A percentile compares a stretch with the other conserved stretches of the same genome.
Conservation (phyloP, 2,888 invertebrate species). For the Zaprionus bogoriensis region DNA sequence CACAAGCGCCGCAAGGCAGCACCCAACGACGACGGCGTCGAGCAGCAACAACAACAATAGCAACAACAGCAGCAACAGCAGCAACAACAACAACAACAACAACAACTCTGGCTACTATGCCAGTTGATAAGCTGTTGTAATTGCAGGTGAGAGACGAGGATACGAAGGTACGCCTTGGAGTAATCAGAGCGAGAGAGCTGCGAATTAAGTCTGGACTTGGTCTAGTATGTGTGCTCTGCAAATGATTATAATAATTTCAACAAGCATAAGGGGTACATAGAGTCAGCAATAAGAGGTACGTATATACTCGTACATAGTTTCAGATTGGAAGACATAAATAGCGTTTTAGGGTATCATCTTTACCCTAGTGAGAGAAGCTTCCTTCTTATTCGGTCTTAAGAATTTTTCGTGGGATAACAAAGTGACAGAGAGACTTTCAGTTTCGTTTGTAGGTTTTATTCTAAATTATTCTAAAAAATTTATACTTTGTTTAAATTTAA, state of each 20-base stretch:
- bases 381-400: too few species aligned
- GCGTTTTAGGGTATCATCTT: too few species aligned
- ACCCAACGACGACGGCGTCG: too few species aligned
- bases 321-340: too few species aligned
- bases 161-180: background rate
- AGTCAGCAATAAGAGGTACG: background rate
- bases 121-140: slow-evolving; percentile 3
- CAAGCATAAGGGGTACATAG: background rate
- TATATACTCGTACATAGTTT: too few species aligned
- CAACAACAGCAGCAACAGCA: slow-evolving; percentile 2
- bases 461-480: too few species aligned
- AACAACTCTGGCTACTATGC: background rate
- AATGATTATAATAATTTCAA: background rate
- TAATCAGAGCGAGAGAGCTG: background rate
- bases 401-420: too few species aligned
- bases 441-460: too few species aligned
- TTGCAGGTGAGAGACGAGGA: background rate
- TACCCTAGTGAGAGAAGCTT: too few species aligned
- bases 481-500: too few species aligned
- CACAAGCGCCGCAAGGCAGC: slow-evolving; percentile 62
- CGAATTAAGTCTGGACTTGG: too few species aligned
- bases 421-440: too few species aligned
- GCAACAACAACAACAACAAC: background rate
- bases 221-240: background rate
- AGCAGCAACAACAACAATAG: slow-evolving; percentile 15